Percentiles rank a stretch among this genome's conserved stretches.
Evolutionary conservation across 2,888 invertebrate genomes (phyloP).

Genomic region (Sclerodermus sp.): DNA sequence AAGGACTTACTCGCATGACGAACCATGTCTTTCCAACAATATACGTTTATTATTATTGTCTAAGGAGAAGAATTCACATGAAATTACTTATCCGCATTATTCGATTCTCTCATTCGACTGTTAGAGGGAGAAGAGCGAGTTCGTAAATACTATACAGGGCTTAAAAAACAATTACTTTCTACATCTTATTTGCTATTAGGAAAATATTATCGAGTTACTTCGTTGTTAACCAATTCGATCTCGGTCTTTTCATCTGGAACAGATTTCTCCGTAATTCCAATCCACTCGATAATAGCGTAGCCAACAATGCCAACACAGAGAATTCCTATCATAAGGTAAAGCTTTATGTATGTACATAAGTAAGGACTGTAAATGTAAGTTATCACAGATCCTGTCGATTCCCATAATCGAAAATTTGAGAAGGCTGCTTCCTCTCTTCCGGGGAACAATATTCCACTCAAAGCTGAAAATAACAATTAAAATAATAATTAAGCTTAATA

Average conservation of each 20-base stretch:
- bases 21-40: too few relatives aligned
- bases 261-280: conserved; percentile 28
- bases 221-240: conserved; percentile 43
- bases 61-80: too few relatives aligned
- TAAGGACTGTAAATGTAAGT: conserved; percentile 80
- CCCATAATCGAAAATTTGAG: conserved; percentile 91
- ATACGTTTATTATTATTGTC: too few relatives aligned
- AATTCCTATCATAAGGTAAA: conserved; percentile 69
- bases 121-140: too few relatives aligned
- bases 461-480: conserved; percentile 62
- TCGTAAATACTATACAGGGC: too few relatives aligned
- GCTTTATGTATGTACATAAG: conserved; percentile 73
- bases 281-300: conserved; percentile 68
- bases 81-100: too few relatives aligned
- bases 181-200: too few relatives aligned
- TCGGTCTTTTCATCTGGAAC: conserved; percentile 35
- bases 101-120: too few relatives aligned
- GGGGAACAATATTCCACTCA: conserved; percentile 84
- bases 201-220: conserved; percentile 16
- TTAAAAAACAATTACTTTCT: too few relatives aligned
- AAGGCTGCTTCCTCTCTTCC: conserved; percentile 87
- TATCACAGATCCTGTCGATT: conserved; percentile 85
- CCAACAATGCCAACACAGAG: conserved; percentile 74
- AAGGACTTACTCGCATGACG: too few relatives aligned
- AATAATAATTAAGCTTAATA: background rate